A percentile compares a stretch with the other conserved stretches of the same genome.
Evolutionary conservation across 2,888 invertebrate species (phyloP).

Genomic region (Mesochorus sp.): DNA sequence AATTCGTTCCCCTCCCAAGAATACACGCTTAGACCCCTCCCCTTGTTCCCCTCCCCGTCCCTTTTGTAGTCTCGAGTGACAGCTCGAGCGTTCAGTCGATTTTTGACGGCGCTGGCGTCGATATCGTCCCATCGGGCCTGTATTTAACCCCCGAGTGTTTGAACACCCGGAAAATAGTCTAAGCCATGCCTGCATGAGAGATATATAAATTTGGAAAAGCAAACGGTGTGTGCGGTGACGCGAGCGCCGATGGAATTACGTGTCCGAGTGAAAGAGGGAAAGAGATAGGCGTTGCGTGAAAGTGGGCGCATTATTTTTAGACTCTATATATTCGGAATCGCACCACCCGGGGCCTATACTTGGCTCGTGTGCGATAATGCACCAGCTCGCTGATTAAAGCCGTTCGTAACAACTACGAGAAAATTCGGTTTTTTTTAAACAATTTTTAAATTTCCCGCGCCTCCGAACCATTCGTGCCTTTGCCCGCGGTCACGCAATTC

Average conservation of each 20-base stretch:
- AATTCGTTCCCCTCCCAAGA: no score
- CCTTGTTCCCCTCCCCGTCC: background rate
- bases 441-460: no score
- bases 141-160: no score
- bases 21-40: background rate
- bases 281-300: slow-evolving; percentile 20
- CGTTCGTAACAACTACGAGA: no score
- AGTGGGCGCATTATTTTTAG: slow-evolving; percentile 57
- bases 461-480: no score
- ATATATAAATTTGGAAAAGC: background rate
- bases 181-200: background rate
- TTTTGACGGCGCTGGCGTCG: background rate
- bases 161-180: background rate
- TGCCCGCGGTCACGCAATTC: no score
- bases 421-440: no score
- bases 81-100: slow-evolving; percentile 11
- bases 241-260: background rate
- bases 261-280: slow-evolving; percentile 1
- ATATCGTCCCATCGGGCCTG: background rate
- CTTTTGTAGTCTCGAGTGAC: background rate
- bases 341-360: slow-evolving; percentile 4
- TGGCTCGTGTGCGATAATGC: slow-evolving; percentile 22
- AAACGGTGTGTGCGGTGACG: background rate
- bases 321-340: slow-evolving; percentile 34
- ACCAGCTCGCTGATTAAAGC: no score